These are phyloP conservation scores for Phaetusa simplex DNA, from an alignment of 2,113 vertebrate genomes.

Conservation along the genomic window DNA sequence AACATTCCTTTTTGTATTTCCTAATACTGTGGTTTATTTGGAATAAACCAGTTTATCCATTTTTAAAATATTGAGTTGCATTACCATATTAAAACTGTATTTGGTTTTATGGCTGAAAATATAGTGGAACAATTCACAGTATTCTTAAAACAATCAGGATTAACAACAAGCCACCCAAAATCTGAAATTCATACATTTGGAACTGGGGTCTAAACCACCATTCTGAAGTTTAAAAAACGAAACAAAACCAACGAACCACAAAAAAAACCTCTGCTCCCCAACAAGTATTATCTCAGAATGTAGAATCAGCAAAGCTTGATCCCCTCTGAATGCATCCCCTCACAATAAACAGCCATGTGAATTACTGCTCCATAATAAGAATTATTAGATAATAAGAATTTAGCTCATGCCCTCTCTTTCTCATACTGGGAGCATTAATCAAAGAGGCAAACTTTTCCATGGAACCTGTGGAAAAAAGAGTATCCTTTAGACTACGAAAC, in stretches of 20 bases:
- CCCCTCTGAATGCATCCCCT: rapidly evolving
- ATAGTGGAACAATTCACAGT: rapidly evolving
- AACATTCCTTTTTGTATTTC: background rate
- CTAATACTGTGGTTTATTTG: background rate
- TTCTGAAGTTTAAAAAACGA: background rate
- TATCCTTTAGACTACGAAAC: background rate
- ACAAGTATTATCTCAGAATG: rapidly evolving
- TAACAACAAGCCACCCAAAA: background rate
- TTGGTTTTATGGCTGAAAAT: background rate
- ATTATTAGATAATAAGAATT: background rate
- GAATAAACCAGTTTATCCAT: background rate
- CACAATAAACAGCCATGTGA: rapidly evolving
- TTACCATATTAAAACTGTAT: background rate
- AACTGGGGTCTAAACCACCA: background rate
- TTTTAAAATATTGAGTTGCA: background rate
- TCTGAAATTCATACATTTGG: background rate
- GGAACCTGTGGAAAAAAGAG: background rate
- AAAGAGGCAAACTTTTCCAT: background rate
- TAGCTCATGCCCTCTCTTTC: background rate
- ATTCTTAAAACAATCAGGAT: background rate
- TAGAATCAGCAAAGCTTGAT: background rate
- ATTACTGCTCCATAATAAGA: background rate
- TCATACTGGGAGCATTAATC: background rate
- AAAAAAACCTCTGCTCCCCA: background rate
- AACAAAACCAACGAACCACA: background rate